These are phyloP conservation scores for Eugnorisma glareosa DNA, from an alignment of 2,888 invertebrate species.

Conservation along the genomic window DNA sequence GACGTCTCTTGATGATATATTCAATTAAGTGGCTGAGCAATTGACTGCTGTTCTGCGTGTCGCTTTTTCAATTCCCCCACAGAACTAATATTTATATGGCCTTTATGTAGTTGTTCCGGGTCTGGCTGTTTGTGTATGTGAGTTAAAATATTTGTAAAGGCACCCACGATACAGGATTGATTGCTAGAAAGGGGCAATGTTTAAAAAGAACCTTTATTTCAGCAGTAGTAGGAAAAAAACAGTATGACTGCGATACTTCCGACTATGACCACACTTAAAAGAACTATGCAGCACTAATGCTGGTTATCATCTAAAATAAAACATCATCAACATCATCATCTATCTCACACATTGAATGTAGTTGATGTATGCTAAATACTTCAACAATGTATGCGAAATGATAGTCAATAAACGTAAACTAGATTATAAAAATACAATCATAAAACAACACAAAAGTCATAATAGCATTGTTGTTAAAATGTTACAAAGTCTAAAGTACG, in stretches of 20 bases:
- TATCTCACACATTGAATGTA: neutral
- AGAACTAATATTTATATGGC: neutral
- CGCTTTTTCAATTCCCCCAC: neutral
- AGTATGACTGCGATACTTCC: neutral
- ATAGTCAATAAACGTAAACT: neutral
- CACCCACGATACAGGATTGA: neutral
- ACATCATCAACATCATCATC: no score
- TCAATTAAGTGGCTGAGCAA: neutral
- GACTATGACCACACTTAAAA: neutral
- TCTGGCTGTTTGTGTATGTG: neutral
- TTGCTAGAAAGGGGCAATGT: neutral
- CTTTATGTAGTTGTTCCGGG: neutral
- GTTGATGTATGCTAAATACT: neutral
- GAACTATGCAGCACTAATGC: neutral
- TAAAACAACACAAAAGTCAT: slow-evolving; percentile 1
- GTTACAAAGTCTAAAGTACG: slow-evolving; percentile 44
- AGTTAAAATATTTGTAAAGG: neutral
- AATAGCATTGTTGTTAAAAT: slow-evolving; percentile 32
- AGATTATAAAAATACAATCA: neutral
- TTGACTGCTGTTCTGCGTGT: neutral
- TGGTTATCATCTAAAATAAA: neutral
- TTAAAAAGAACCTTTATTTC: no score
- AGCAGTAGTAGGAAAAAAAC: neutral
- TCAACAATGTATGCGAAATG: no score
- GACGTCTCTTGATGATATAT: neutral